phyloP scores from a whole-genome alignment of 2,888 invertebrate genomes.

The Torymus aiolomorphi region DNA sequence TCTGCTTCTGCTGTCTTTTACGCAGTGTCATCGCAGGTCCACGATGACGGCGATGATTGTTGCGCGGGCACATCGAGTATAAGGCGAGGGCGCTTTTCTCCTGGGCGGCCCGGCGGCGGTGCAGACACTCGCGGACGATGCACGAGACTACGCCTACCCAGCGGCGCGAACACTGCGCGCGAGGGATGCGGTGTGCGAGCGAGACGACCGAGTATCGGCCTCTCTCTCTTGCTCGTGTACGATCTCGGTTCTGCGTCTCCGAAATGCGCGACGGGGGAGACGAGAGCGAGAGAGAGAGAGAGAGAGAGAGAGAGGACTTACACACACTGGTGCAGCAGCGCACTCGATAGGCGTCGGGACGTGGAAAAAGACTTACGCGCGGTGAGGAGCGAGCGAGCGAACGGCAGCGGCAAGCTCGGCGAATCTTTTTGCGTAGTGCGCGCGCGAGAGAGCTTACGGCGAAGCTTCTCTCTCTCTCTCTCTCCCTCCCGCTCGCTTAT shows the following conservation, averaged over 20 bases:
- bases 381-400: neutral
- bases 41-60: no score
- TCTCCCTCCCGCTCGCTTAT: neutral
- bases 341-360: constrained; percentile 37
- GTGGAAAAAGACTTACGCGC: constrained; percentile 15
- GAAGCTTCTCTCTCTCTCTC: constrained; percentile 1
- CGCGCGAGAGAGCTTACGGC: neutral
- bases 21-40: no score
- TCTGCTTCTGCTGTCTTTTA: no score
- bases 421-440: constrained; percentile 9
- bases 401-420: neutral
- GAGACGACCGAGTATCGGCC: neutral
- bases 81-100: no score
- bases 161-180: constrained; percentile 14
- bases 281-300: constrained; percentile 19
- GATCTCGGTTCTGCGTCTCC: neutral
- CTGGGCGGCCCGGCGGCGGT: no score
- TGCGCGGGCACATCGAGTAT: no score
- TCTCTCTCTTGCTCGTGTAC: no score
- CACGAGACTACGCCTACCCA: constrained; percentile 52
- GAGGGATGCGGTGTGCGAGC: constrained; percentile 1
- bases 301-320: constrained; percentile 20
- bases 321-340: constrained; percentile 4
- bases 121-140: neutral
- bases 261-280: neutral